Base-by-base conservation (phyloP, 2,113 vertebrate species). In the Callospermophilus lateralis region DNA sequence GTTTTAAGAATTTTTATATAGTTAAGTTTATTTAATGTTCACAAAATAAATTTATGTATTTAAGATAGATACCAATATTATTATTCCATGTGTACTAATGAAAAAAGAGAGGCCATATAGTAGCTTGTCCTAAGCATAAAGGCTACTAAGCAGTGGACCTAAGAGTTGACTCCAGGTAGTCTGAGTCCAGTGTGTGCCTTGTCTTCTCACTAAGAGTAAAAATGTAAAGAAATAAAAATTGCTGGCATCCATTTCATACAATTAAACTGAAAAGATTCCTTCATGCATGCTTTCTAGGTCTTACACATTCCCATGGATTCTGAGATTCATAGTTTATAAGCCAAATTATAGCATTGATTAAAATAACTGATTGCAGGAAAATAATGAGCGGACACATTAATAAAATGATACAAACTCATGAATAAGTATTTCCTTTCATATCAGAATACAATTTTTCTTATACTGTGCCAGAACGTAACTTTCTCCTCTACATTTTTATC, bases 191-290 rank as follows among this genome's bases (percentile, higher is more conserved):
- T 73, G 16, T 32, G 34, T 63, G 32, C 37, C 37, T 92, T 84
- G 34, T 7, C 6, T 92, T 77, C 53, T 19, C 11, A 42, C 11
- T 89, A 77, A 86, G 94, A 90, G 22, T 67, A 61, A 84, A 74
- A 55, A 70, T 34, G 15, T 32, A 70, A 93, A 58, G 51, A 78
- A 94, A 81, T 55, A 67, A 92, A 91, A 55, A n/a, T 42, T 77
- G 34, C 5, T 34, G 74, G 2, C 32, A 37, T 63, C 4, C 22
- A 63, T 61, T 81, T 84, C 19, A 88, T 37, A 90, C 53, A 90
- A 84, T 26, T 68, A 68, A 68, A 80, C 90, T 79, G 55, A 85
- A 81, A 37, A 85, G 3, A 85, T 58, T n/a, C 4, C 8, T 92
- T 93, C 26, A 42, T 28, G 39, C 1, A 55, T 28, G 34, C 12